Base-by-base conservation (phyloP, 2,888 invertebrate genomes). In the Tetragnatha montana region DNA sequence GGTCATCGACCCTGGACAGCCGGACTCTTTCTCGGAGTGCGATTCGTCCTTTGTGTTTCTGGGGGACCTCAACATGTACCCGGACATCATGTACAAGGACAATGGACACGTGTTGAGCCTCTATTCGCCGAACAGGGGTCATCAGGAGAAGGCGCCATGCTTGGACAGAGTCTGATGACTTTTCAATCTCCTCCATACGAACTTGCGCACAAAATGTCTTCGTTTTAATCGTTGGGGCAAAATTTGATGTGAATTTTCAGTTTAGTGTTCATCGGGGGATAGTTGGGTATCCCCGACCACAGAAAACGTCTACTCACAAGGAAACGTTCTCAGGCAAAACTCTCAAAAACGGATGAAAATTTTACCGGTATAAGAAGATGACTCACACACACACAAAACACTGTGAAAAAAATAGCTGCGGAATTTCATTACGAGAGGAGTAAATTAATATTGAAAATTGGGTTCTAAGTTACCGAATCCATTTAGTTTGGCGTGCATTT, bases 31-130 rank as follows among this genome's bases (percentile, higher is more conserved):
- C 70, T 89, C 89, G 1, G 89, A 89, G 35, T 89, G 89, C 70
- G 85, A 82, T 76, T 89, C 89, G 47, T 89, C 89, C 19, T 89
- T 89, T 68, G 89, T 89, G 75, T 89, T 89, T 76, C 75, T 82
- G 50, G 89, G 89, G 12, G 89, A 89, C 75, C 80, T 83, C n/a
- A 83, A 83, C 79, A 70, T 88, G 69, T 88, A 88, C 68, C 88
- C 88, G 19, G 88, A 88, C 69, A 76, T 83, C 79, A 81, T 88
- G 78, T 83, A 88, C 49, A 88, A 88, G 49, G 83, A 83, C 73
- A 83, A 80, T 81, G 79, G 86, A 21, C 86, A 80, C 74, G 79
- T 83, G 47, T 60, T 83, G 60, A 79, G 83, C 22, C 73, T 88
- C 7, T 88, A 88, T 88, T 88, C 88, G 12, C 88, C 88, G 10